Evolutionary conservation across 2,797 vertebrate species (phyloP).

Genomic region (Kryptolebias ocellatus): DNA sequence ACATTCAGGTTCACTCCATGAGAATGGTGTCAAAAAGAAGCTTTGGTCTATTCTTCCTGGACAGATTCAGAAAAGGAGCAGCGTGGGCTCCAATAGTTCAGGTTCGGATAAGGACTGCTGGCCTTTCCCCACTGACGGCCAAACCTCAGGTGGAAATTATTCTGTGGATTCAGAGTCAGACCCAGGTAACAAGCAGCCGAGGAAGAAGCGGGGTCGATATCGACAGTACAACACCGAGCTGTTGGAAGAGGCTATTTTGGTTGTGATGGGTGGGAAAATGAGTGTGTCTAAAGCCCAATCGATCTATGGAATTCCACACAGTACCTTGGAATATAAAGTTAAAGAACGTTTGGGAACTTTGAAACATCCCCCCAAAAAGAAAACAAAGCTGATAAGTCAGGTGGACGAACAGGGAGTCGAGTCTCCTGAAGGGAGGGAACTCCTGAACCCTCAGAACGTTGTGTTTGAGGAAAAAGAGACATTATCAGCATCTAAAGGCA

Average conservation of each 20-base stretch:
- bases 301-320: slow-evolving; percentile 99
- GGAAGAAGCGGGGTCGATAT: slow-evolving; percentile 98
- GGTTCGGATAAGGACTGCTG: slow-evolving; percentile 86
- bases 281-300: slow-evolving; percentile 99
- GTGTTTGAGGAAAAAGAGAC: slow-evolving; percentile 46
- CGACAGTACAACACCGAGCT: slow-evolving; percentile 99
- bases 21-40: slow-evolving; percentile 92
- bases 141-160: slow-evolving; percentile 88
- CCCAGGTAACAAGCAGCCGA: slow-evolving; percentile 91
- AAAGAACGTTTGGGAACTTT: slow-evolving; percentile 98
- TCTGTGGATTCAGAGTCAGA: slow-evolving; percentile 93
- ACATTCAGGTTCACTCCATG: slow-evolving; percentile 84
- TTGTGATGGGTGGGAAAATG: slow-evolving; percentile 99
- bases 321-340: slow-evolving; percentile 99
- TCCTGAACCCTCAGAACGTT: slow-evolving; percentile 32
- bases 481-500: slow-evolving; percentile 38
- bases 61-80: slow-evolving; percentile 87
- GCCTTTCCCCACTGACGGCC: slow-evolving; percentile 91
- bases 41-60: slow-evolving; percentile 92
- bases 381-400: slow-evolving; percentile 90
- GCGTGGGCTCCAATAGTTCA: slow-evolving; percentile 80
- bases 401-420: slow-evolving; percentile 79
- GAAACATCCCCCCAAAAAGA: slow-evolving; percentile 99
- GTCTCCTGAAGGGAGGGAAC: slow-evolving; percentile 44
- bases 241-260: slow-evolving; percentile 96